Percentiles rank a stretch among this genome's conserved stretches.
phyloP scores from a whole-genome alignment of 2,113 vertebrate genomes.

The Apteryx mantelli region DNA sequence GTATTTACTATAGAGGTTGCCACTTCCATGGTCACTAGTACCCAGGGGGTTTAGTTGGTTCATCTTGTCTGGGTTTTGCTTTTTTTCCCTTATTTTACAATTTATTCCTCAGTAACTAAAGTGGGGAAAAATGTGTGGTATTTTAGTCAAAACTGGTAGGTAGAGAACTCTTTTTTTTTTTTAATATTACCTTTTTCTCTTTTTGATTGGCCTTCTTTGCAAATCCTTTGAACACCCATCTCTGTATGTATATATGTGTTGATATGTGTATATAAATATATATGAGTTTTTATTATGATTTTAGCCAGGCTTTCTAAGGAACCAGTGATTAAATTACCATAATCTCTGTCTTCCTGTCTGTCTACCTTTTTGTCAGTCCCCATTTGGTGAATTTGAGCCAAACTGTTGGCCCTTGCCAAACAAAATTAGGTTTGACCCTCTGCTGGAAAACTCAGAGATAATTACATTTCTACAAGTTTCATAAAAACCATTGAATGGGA shows the following conservation, averaged over 20 bases:
- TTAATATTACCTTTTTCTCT: not conserved
- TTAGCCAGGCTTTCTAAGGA: not conserved
- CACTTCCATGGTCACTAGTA: not conserved
- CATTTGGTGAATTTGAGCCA: not conserved
- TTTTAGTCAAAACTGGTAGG: not conserved
- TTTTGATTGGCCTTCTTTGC: not conserved
- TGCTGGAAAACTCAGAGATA: not conserved
- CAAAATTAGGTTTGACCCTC: not conserved
- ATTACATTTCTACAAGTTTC: not conserved
- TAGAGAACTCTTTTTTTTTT: not conserved
- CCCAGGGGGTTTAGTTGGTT: not conserved
- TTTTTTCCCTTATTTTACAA: not conserved
- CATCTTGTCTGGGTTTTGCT: not conserved
- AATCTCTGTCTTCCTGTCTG: not conserved
- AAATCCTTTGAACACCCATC: not conserved
- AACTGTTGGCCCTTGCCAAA: not conserved
- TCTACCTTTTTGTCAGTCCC: not conserved
- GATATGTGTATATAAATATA: not conserved
- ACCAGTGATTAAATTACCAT: not conserved
- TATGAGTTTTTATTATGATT: not conserved
- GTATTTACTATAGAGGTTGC: not conserved
- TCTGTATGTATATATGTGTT: not conserved
- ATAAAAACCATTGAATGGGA: not conserved
- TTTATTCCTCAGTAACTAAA: not conserved
- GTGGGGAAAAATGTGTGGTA: not conserved